phyloP scores from a whole-genome alignment of 2,797 vertebrate species.

The Acestrorhynchus altus region DNA sequence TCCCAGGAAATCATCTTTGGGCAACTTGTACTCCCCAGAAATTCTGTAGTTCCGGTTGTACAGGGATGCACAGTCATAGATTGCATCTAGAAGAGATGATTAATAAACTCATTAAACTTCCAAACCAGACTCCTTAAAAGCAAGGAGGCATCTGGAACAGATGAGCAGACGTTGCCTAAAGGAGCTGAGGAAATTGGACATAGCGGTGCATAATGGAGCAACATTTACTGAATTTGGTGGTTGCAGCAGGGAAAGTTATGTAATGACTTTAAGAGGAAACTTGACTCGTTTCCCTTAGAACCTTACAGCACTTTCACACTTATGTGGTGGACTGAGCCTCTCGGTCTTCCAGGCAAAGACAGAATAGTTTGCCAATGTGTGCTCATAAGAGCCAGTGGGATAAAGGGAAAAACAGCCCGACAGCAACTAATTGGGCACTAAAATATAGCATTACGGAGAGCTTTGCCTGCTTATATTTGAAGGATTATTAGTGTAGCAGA shows the following conservation, averaged over 20 bases:
- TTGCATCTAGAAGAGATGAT: constrained; percentile 82
- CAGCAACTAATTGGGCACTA: constrained; percentile 59
- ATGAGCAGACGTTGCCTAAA: not conserved
- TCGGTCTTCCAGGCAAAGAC: constrained; percentile 23
- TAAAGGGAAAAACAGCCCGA: constrained; percentile 52
- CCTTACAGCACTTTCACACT: constrained; percentile 5
- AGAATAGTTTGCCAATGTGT: constrained; percentile 62
- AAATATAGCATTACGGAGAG: constrained; percentile 67
- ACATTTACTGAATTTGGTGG: constrained; percentile 16
- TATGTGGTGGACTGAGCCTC: constrained; percentile 60
- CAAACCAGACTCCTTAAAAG: not conserved
- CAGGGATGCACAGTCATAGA: constrained; percentile 95
- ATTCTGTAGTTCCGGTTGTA: constrained; percentile 92
- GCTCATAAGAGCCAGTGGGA: constrained; percentile 59
- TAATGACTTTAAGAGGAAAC: constrained; percentile 25
- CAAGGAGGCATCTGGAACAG: not conserved
- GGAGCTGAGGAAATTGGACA: not conserved
- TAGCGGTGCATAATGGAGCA: not conserved
- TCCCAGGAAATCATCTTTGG: constrained; percentile 93
- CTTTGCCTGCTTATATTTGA: constrained; percentile 55
- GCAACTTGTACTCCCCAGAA: constrained; percentile 94
- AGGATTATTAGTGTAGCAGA: constrained; percentile 37
- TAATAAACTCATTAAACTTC: not conserved
- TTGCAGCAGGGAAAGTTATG: constrained; percentile 46
- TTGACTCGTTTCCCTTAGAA: constrained; percentile 11